Percentiles rank a stretch among this genome's conserved stretches.
phyloP scores from a whole-genome alignment of 2,113 vertebrate species.

The Oryzias melastigma region DNA sequence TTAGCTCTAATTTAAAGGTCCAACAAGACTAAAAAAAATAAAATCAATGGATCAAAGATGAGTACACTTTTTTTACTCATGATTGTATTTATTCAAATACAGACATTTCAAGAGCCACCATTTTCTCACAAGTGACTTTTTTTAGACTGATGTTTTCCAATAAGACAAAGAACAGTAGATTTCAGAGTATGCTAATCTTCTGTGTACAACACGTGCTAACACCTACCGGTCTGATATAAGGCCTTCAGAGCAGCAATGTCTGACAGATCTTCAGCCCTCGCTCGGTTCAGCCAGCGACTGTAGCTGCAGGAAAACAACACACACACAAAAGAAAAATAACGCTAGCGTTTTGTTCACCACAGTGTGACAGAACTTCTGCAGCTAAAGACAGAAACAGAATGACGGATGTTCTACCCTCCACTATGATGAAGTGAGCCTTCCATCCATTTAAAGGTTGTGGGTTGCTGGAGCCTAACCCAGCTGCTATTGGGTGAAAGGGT shows the following conservation, averaged over 20 bases:
- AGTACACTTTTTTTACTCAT: too few relatives aligned
- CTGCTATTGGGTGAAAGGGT: too few relatives aligned
- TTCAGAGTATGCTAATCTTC: background rate
- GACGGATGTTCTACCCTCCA: too few relatives aligned
- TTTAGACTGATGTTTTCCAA: background rate
- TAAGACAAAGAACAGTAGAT: background rate
- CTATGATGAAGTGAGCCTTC: too few relatives aligned
- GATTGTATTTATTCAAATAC: background rate
- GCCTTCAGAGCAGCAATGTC: conserved; percentile 97
- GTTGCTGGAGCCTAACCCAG: too few relatives aligned
- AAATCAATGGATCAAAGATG: too few relatives aligned
- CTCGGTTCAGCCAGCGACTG: conserved; percentile 93
- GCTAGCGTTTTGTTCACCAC: background rate
- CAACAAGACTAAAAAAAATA: too few relatives aligned
- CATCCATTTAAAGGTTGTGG: too few relatives aligned
- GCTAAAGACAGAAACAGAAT: background rate
- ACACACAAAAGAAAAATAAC: background rate
- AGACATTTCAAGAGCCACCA: background rate
- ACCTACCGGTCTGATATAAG: conserved; percentile 94
- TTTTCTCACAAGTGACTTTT: background rate
- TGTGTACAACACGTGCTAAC: background rate
- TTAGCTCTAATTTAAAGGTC: too few relatives aligned
- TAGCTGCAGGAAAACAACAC: conserved; percentile 80
- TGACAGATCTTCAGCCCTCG: conserved; percentile 94
- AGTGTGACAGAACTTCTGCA: background rate